phyloP scores from a whole-genome alignment of 2,888 invertebrate genomes.

The Hemistola chrysoprasaria region DNA sequence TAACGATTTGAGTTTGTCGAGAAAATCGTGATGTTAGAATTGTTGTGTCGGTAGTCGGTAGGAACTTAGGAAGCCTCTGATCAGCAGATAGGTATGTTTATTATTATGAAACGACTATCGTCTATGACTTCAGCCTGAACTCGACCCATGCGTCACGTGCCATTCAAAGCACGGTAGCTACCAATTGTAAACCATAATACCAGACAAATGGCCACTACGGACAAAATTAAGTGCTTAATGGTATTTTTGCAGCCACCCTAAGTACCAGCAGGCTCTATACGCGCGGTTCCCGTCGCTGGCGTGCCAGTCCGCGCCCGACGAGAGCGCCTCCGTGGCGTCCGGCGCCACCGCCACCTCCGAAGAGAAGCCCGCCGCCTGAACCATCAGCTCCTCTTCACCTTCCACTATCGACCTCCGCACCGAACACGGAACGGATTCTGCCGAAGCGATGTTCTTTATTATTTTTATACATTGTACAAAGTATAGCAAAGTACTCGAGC shows the following conservation, averaged over 20 bases:
- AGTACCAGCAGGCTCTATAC: slow-evolving; percentile 89
- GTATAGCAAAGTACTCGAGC: slow-evolving; percentile 67
- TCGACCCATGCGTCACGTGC: too few relatives aligned
- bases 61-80: too few relatives aligned
- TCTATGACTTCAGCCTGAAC: too few relatives aligned
- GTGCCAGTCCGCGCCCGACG: slow-evolving; percentile 84
- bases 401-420: slow-evolving; percentile 30
- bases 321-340: slow-evolving; percentile 85
- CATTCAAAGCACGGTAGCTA: too few relatives aligned
- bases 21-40: too few relatives aligned
- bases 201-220: too few relatives aligned
- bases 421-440: slow-evolving; percentile 57
- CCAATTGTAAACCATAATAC: too few relatives aligned
- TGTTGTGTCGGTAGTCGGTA: too few relatives aligned
- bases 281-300: slow-evolving; percentile 90
- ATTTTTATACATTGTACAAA: slow-evolving; percentile 79
- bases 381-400: slow-evolving; percentile 9
- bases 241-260: slow-evolving; percentile 87
- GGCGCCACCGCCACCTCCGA: slow-evolving; percentile 86
- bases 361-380: slow-evolving; percentile 84
- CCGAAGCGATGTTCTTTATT: slow-evolving; percentile 71
- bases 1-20: too few relatives aligned
- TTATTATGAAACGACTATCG: too few relatives aligned
- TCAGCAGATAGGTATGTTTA: too few relatives aligned
- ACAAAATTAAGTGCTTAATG: too few relatives aligned